phyloP scores from a whole-genome alignment of 2,797 vertebrate genomes.

The Halcyon chelicuti region DNA sequence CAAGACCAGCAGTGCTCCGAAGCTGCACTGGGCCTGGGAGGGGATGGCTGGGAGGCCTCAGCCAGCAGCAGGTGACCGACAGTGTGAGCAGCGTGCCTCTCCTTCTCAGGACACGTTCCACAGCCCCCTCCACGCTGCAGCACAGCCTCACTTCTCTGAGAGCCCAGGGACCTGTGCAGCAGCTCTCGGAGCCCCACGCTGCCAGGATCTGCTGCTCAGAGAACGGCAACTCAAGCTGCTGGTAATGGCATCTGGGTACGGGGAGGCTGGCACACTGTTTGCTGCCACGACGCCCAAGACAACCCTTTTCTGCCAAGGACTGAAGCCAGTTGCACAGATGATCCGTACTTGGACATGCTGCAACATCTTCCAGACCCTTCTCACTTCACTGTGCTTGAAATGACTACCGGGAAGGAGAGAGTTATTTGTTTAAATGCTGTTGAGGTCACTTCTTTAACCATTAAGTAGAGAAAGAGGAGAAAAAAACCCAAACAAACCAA shows the following conservation, averaged over 20 bases:
- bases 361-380: not conserved
- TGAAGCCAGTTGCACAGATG: not conserved
- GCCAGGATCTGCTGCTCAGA: not conserved
- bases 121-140: rapidly evolving
- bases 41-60: not conserved
- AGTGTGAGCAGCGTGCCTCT: rapidly evolving
- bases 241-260: not conserved
- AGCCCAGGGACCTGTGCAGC: not conserved
- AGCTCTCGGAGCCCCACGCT: not conserved
- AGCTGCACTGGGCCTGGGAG: rapidly evolving
- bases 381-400: not conserved
- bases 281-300: not conserved
- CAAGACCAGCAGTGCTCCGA: not conserved
- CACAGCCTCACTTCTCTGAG: not conserved
- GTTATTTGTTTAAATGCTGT: not conserved
- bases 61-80: not conserved
- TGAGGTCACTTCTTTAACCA: not conserved
- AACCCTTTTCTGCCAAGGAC: not conserved
- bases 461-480: rapidly evolving
- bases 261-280: not conserved
- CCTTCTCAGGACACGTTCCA: not conserved
- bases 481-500: not conserved
- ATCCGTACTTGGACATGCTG: not conserved
- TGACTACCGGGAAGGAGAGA: not conserved
- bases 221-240: not conserved